A percentile compares a stretch with the other conserved stretches of the same genome.
These are phyloP conservation scores for Melanotaenia nigrans DNA, from an alignment of 2,797 vertebrate genomes.

Conservation along the genomic window DNA sequence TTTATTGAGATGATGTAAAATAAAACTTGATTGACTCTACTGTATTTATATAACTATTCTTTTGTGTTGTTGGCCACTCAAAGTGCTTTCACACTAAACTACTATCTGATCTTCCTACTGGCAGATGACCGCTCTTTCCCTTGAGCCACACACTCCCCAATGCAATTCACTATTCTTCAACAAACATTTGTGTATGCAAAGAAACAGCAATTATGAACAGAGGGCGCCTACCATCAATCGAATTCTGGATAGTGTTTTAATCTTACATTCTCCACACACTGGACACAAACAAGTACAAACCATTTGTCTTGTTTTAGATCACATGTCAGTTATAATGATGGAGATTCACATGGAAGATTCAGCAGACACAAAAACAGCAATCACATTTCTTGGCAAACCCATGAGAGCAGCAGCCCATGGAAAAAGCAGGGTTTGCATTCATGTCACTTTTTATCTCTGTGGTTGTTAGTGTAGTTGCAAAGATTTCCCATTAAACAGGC, in stretches of 20 bases:
- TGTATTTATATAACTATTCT: no score
- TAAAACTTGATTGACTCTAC: background rate
- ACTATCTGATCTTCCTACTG: no score
- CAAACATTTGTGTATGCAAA: slow-evolving; percentile 10
- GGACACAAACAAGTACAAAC: slow-evolving; percentile 64
- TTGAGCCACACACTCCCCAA: background rate
- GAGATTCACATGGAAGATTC: slow-evolving; percentile 72
- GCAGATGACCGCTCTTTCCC: no score
- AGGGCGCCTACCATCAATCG: slow-evolving; percentile 36
- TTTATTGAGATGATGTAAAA: slow-evolving; percentile 5
- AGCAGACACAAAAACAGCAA: slow-evolving; percentile 54
- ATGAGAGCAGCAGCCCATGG: slow-evolving; percentile 74
- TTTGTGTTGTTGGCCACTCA: no score
- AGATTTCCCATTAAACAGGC: slow-evolving; percentile 76
- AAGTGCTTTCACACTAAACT: no score
- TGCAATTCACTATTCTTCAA: slow-evolving; percentile 10
- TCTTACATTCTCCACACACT: slow-evolving; percentile 58
- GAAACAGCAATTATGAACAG: slow-evolving; percentile 54
- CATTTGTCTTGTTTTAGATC: slow-evolving; percentile 75
- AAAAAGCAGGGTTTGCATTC: slow-evolving; percentile 73
- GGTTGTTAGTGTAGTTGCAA: slow-evolving; percentile 67
- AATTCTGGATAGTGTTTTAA: slow-evolving; percentile 56
- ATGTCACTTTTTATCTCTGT: slow-evolving; percentile 49
- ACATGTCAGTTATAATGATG: slow-evolving; percentile 80
- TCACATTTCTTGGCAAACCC: slow-evolving; percentile 71